Base-by-base conservation (phyloP, 2,797 vertebrate species). In the Prionace glauca region DNA sequence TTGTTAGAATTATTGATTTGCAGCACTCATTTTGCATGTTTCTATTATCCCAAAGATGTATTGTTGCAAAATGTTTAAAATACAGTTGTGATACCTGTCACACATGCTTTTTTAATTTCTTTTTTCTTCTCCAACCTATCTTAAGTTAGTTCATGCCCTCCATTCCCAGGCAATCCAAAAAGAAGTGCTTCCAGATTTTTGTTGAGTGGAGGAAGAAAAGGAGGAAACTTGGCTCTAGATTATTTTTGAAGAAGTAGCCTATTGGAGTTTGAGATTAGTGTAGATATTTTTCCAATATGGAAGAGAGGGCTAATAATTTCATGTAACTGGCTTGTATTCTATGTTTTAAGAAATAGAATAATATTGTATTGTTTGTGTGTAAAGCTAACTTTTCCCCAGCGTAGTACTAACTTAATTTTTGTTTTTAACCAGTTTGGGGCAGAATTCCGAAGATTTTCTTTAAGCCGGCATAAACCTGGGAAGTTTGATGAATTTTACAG, bases 401-500 rank as follows among this genome's bases (percentile, higher is more conserved):
- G 20, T 20, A 92, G 22, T 92, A n/a, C 12, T 69, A 32, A 74
- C 32, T 1, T 45, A 14, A 72, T n/a, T 50, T 95, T n/a, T 60
- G 29, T 95, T 56, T 74, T 95, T 77, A 3, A 92, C 74, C 96
- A 99, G 99, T 99, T 99, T 97, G 99, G 98, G 81, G 99, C 99
- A 0, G 99, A 99, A 97, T 99, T 99, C 97, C 98, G 99, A 95
- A 98, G 99, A 96, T 99, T 99, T 97, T 99, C 99, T 0, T 97
- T 99, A 97, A 98, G 99, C 97, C 98, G 99, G 16, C 97, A 98
- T 96, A 99, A 99, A 96, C 99, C 99, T 0, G 99, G 99, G 56
- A 99, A 98, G 96, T 99, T 99, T 87, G 98, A 99, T 96, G 99
- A 99, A 96, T 99, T 99, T 98, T 99, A 99, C 98, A 98, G 98